phyloP scores from a whole-genome alignment of 1,140 invertebrate species.

The Drosophila sp. region DNA sequence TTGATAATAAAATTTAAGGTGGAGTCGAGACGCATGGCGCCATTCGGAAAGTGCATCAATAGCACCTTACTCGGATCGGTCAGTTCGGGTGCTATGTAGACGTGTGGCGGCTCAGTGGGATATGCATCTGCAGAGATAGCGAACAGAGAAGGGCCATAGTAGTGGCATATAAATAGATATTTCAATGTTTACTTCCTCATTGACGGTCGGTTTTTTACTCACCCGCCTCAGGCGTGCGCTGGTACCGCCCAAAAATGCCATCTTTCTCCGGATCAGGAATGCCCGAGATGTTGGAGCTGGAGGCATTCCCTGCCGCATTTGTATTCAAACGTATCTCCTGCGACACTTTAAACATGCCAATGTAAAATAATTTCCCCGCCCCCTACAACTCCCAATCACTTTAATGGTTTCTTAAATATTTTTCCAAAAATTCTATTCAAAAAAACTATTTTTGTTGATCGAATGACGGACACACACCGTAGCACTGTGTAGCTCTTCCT shows the following conservation, averaged over 20 bases:
- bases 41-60: conserved; percentile 75
- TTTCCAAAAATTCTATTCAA: conserved; percentile 5
- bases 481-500: conserved; percentile 35
- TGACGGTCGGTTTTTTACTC: conserved; percentile 45
- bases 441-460: conserved; percentile 40
- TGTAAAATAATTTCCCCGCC: conserved; percentile 15
- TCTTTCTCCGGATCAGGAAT: conserved; percentile 53
- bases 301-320: conserved; percentile 21
- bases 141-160: not conserved
- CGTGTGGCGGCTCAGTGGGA: conserved; percentile 60
- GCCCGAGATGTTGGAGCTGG: conserved; percentile 23
- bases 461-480: conserved; percentile 24
- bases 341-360: conserved; percentile 77
- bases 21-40: conserved; percentile 63
- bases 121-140: conserved; percentile 63
- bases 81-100: conserved; percentile 76
- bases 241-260: conserved; percentile 79
- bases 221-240: conserved; percentile 80
- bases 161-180: conserved; percentile 57
- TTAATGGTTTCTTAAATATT: conserved; percentile 40
- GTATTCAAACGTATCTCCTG: conserved; percentile 80
- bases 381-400: conserved; percentile 19
- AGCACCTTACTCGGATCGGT: conserved; percentile 74
- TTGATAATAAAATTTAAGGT: conserved; percentile 66
- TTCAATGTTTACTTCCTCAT: conserved; percentile 58